Conservation (phyloP, 2,797 vertebrate genomes). For the Rhinophrynus dorsalis region DNA sequence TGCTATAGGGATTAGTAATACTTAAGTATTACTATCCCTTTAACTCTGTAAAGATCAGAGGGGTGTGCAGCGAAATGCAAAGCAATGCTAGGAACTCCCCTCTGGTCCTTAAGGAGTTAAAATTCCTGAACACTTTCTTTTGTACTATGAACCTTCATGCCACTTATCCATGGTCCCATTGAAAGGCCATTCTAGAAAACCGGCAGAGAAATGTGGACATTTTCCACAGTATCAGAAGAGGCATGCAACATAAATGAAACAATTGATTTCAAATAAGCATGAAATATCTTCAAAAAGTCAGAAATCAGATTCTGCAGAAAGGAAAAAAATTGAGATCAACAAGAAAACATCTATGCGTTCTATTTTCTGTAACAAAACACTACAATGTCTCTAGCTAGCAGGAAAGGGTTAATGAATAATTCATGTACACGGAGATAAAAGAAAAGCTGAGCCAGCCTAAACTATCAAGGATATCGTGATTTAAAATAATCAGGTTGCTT, state of each 20-base stretch:
- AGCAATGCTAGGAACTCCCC: no score
- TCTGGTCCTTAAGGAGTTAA: neutral
- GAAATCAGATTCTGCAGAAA: neutral
- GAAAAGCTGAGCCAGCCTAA: constrained; percentile 1
- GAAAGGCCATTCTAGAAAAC: constrained; percentile 13
- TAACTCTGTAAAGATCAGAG: no score
- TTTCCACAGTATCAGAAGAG: constrained; percentile 22
- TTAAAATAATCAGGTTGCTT: constrained; percentile 13
- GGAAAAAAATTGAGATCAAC: neutral
- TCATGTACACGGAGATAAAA: neutral
- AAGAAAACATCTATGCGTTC: neutral
- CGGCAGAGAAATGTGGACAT: constrained; percentile 35
- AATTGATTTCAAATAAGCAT: constrained; percentile 31
- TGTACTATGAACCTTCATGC: constrained; percentile 16
- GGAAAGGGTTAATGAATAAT: constrained; percentile 28
- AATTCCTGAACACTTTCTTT: constrained; percentile 24
- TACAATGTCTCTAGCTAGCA: neutral
- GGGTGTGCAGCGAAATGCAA: no score
- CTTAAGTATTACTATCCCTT: no score
- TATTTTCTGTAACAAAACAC: neutral
- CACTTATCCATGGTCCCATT: constrained; percentile 20
- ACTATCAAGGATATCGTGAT: constrained; percentile 1
- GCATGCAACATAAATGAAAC: constrained; percentile 33
- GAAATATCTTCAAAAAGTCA: constrained; percentile 23
- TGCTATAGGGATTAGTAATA: no score